Percentiles rank a stretch among this genome's conserved stretches.
These are phyloP conservation scores for Bellardia bayeri DNA, from an alignment of 2,888 invertebrate species.

Conservation along the genomic window DNA sequence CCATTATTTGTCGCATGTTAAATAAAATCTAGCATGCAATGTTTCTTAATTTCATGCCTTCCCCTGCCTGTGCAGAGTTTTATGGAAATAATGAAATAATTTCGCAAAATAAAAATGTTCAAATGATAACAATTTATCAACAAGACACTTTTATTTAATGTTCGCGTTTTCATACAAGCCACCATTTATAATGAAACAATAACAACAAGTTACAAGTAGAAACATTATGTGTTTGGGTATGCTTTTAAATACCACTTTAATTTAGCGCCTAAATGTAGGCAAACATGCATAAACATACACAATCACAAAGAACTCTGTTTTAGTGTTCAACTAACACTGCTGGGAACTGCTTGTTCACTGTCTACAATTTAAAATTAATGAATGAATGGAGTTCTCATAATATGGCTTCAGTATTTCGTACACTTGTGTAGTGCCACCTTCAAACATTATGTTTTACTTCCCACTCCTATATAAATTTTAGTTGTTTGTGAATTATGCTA, in stretches of 20 bases:
- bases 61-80: neutral
- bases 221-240: conserved; percentile 55
- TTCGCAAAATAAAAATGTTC: conserved; percentile 77
- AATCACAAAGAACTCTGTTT: neutral
- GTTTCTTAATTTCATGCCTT: conserved; percentile 21
- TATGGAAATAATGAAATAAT: conserved; percentile 80
- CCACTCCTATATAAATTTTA: conserved; percentile 5
- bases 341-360: neutral
- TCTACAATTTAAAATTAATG: conserved; percentile 58
- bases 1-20: conserved; percentile 60
- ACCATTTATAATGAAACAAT: conserved; percentile 60
- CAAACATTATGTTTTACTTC: neutral
- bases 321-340: conserved; percentile 11
- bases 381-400: conserved; percentile 66
- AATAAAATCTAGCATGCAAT: conserved; percentile 57
- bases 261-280: conserved; percentile 70
- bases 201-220: conserved; percentile 31
- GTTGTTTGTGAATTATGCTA: conserved; percentile 41
- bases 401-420: conserved; percentile 30
- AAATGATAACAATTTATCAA: conserved; percentile 83
- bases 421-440: neutral
- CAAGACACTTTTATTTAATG: conserved; percentile 78
- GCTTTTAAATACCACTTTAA: conserved; percentile 66
- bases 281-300: conserved; percentile 17
- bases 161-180: conserved; percentile 64